Percentiles rank a stretch among this genome's conserved stretches.
Conservation (phyloP, 2,797 vertebrate species). For the Podargus strigoides region DNA sequence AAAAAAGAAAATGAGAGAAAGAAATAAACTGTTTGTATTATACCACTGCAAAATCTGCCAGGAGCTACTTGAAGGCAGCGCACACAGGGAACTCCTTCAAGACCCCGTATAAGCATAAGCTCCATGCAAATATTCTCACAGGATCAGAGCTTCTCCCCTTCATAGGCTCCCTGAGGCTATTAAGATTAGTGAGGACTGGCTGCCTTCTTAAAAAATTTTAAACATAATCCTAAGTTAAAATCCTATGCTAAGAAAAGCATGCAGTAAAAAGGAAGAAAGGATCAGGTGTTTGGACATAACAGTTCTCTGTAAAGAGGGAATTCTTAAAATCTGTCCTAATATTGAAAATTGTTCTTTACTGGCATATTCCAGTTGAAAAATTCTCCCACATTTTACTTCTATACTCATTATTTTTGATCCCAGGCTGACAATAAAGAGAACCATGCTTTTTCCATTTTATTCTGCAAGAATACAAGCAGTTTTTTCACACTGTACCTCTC, state of each 20-base stretch:
- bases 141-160: not conserved
- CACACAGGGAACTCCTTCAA: not conserved
- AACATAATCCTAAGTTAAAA: not conserved
- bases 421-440: not conserved
- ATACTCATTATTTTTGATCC: not conserved
- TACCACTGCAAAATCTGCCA: not conserved
- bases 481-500: not conserved
- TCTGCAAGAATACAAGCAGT: not conserved
- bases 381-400: not conserved
- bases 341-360: not conserved
- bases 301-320: not conserved
- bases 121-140: not conserved
- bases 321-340: not conserved
- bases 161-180: not conserved
- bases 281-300: not conserved
- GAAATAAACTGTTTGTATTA: not conserved
- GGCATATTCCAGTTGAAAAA: not conserved
- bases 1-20: not conserved
- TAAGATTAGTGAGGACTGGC: not conserved
- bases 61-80: not conserved
- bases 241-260: not conserved
- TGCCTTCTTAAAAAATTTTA: not conserved
- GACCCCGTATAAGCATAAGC: not conserved
- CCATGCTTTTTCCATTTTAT: not conserved
- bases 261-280: not conserved